These are phyloP conservation scores for Eublepharis macularius DNA, from an alignment of 2,113 vertebrate genomes.

Conservation along the genomic window DNA sequence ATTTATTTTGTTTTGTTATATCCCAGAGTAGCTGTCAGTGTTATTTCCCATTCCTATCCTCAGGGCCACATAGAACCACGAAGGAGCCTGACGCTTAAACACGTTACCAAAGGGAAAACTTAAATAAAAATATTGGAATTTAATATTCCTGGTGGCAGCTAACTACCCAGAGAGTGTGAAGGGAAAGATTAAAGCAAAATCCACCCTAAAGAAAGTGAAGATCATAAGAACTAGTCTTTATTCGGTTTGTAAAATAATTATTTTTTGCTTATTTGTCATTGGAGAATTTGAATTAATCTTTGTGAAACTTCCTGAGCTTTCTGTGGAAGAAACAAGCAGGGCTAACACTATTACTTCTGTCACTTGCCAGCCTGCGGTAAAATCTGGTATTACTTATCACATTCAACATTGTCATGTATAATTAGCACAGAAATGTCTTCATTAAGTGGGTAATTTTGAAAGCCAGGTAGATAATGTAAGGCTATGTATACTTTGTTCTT, in stretches of 20 bases:
- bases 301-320: slow-evolving; percentile 61
- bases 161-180: too few species aligned
- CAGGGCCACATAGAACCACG: too few species aligned
- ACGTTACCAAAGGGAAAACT: too few species aligned
- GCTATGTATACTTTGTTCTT: slow-evolving; percentile 29
- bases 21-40: too few species aligned
- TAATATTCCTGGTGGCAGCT: too few species aligned
- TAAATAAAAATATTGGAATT: too few species aligned
- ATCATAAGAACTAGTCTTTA: neutral
- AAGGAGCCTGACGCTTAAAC: too few species aligned
- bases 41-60: too few species aligned
- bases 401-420: slow-evolving; percentile 55
- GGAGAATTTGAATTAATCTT: slow-evolving; percentile 66
- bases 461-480: slow-evolving; percentile 24
- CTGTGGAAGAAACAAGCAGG: slow-evolving; percentile 38
- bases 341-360: slow-evolving; percentile 62
- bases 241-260: slow-evolving; percentile 22
- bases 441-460: slow-evolving; percentile 57
- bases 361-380: slow-evolving; percentile 62
- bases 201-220: too few species aligned
- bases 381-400: slow-evolving; percentile 56
- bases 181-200: too few species aligned
- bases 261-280: slow-evolving; percentile 45
- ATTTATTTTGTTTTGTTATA: too few species aligned
- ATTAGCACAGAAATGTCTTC: slow-evolving; percentile 57